Percentiles rank a stretch among this genome's conserved stretches.
Conservation (phyloP, 2,888 invertebrate species). For the Trichacis sp. region DNA sequence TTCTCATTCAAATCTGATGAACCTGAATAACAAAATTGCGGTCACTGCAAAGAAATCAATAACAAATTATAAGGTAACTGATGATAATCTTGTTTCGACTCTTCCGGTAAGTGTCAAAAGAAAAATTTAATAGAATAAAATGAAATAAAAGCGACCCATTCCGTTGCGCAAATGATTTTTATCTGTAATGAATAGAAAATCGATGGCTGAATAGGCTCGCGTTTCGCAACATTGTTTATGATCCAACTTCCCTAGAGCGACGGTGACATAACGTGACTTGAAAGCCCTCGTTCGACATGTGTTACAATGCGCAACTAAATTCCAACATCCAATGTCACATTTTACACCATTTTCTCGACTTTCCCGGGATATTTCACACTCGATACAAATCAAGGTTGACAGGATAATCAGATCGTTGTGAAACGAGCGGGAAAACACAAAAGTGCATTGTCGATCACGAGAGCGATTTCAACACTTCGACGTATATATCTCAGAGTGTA, state of each 20-base stretch:
- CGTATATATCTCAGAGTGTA: neutral
- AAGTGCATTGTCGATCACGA: neutral
- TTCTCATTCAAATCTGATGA: too few relatives aligned
- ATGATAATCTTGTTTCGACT: too few relatives aligned
- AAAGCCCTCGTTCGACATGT: neutral
- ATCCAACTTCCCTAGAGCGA: neutral
- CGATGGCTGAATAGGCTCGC: neutral
- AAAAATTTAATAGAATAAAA: too few relatives aligned
- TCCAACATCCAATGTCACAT: neutral
- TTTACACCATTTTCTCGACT: constrained; percentile 1
- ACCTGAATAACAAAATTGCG: too few relatives aligned
- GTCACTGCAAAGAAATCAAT: too few relatives aligned
- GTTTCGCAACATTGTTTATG: neutral
- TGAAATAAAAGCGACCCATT: too few relatives aligned
- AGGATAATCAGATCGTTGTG: neutral
- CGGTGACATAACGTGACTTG: neutral
- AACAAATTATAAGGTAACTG: too few relatives aligned
- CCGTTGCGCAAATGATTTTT: too few relatives aligned
- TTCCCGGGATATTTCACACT: neutral
- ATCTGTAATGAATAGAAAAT: neutral
- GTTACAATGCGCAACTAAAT: neutral
- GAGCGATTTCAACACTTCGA: constrained; percentile 1
- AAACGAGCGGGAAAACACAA: neutral
- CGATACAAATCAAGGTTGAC: constrained; percentile 1
- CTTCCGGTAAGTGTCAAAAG: too few relatives aligned